Evolutionary conservation across 2,797 vertebrate species (phyloP), one percentile per base, ranked within the genome.

Genomic region (Cyclopterus lumpus): DNA sequence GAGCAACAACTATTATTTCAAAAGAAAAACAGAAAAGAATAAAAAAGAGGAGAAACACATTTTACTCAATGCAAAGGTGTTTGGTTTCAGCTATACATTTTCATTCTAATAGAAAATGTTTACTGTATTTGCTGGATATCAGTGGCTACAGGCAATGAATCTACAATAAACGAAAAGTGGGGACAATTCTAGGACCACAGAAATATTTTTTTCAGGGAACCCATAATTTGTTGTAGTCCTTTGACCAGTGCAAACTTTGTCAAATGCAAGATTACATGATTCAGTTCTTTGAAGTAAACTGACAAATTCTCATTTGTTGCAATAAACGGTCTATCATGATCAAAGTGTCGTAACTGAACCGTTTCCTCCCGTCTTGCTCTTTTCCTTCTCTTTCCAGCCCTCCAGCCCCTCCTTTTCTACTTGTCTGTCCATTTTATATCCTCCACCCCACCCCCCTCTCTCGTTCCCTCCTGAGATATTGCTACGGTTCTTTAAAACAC

Each of bases 401-500:
- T 76, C 71, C 55, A 73, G 60, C 73, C 71, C 80, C 79, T 76
- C 69, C 80, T 80, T 79, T 72, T 87, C 79, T 75, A 85, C 84
- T 92, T 86, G 89, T 88, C 88, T 81, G 80, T 91, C 88, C 80
- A 85, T 88, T 89, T 80, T 83, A 82, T 88, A 85, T 79, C 71
- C 79, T 73, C 71, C 77, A 80, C 79, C 26, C 86, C 73, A 81
- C 86, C 71, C 20, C 73, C 83, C 72, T 28, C 87, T 87, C 80
- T 86, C 84, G 76, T 81, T 85, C 85, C 85, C 93, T 93, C 94
- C 86, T 73, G 94, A 92, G 94, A 96, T 93, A 90, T 90, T 92
- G 92, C 93, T 88, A 92, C 82, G 86, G 89, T 95, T 94, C 93
- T 94, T 95, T 94, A 94, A 95, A 94, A 93, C 93, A 93, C 93